Evolutionary conservation across 2,888 invertebrate species (phyloP).

Genomic region (Vesta saturnalis): DNA sequence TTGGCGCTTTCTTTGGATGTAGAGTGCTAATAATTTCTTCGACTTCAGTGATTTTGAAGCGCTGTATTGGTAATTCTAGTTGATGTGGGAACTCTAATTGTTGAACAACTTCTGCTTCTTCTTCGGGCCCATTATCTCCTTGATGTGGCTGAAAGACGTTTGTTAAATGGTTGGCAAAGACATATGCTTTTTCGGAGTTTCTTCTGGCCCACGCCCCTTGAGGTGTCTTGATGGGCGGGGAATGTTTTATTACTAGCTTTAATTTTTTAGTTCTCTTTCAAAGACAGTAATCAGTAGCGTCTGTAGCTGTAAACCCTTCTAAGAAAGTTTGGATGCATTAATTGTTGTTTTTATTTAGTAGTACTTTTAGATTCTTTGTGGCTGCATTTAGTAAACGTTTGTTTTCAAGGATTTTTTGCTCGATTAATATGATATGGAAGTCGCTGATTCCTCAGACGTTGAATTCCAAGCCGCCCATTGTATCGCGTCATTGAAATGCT

Average conservation of each 20-base stretch:
- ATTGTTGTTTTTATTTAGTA: background rate
- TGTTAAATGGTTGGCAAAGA: too few species aligned
- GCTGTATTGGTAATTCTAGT: background rate
- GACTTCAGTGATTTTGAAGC: background rate
- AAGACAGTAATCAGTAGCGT: background rate
- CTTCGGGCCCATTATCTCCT: background rate
- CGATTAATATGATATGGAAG: too few species aligned
- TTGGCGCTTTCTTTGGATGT: background rate
- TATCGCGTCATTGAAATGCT: background rate
- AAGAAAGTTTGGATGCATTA: background rate
- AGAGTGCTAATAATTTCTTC: background rate
- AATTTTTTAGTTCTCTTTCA: background rate
- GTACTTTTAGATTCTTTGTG: background rate
- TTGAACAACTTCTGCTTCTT: background rate
- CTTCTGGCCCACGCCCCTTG: constrained; percentile 5
- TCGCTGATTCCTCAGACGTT: too few species aligned
- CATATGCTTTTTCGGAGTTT: background rate
- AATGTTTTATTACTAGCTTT: background rate
- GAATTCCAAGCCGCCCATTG: too few species aligned
- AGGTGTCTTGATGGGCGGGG: background rate
- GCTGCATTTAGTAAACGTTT: too few species aligned
- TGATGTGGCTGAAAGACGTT: background rate
- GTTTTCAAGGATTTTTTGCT: too few species aligned
- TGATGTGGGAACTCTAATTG: background rate
- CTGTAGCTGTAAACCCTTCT: background rate